A percentile compares a stretch with the other conserved stretches of the same genome.
These are phyloP conservation scores for Onthophagus taurus DNA, from an alignment of 1,140 invertebrate species.

Conservation along the genomic window DNA sequence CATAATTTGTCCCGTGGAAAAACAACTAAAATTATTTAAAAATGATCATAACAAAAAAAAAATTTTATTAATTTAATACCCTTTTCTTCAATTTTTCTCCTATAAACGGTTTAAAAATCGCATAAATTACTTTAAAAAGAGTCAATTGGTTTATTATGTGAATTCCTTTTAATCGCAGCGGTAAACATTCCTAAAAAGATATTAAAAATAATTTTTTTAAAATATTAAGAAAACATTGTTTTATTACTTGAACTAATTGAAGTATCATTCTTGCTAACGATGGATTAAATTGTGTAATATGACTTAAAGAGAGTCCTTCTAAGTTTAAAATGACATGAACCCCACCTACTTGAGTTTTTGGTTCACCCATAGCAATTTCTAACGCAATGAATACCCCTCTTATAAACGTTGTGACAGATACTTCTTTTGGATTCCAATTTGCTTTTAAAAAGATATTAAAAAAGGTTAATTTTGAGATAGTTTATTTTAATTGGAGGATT, in stretches of 20 bases:
- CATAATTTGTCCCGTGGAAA: conserved; percentile 65
- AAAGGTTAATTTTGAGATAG: not conserved
- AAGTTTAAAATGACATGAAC: conserved; percentile 58
- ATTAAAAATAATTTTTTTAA: conserved; percentile 2
- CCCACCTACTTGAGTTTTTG: conserved; percentile 53
- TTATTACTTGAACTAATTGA: conserved; percentile 55
- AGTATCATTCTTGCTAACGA: conserved; percentile 51
- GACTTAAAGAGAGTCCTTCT: conserved; percentile 52
- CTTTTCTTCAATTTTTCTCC: conserved; percentile 50
- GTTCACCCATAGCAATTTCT: conserved; percentile 50
- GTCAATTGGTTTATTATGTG: conserved; percentile 73
- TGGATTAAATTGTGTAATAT: conserved; percentile 63
- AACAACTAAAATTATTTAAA: conserved; percentile 42
- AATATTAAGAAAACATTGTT: not conserved
- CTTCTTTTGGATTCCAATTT: conserved; percentile 55
- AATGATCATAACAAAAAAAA: not conserved
- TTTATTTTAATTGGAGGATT: not conserved
- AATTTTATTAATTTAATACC: conserved; percentile 27
- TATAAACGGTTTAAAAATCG: conserved; percentile 70
- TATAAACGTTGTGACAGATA: conserved; percentile 47
- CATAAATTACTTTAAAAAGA: conserved; percentile 65
- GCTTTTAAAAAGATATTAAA: conserved; percentile 33
- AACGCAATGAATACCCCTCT: conserved; percentile 47
- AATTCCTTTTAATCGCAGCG: conserved; percentile 56
- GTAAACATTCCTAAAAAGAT: conserved; percentile 48